Conservation (phyloP, 1,140 invertebrate species). For the Galleria mellonella region DNA sequence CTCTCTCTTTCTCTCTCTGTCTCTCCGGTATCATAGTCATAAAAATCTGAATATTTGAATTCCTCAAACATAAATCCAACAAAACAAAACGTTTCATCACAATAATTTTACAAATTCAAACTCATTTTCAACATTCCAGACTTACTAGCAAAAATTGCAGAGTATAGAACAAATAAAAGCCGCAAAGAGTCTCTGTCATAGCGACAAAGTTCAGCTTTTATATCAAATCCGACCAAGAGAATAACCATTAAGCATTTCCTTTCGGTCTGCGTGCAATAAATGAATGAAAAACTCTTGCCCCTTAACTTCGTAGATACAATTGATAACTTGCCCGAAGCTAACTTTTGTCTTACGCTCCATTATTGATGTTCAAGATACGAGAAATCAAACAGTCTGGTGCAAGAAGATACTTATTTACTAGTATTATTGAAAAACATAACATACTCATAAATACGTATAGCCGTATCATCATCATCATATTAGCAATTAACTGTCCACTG, state of each 20-base stretch:
- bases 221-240: conserved; percentile 26
- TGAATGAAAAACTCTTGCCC: conserved; percentile 58
- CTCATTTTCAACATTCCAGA: conserved; percentile 24
- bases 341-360: conserved; percentile 55
- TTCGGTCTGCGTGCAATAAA: conserved; percentile 52
- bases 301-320: conserved; percentile 52
- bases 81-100: background rate
- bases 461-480: too few species aligned
- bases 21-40: too few species aligned
- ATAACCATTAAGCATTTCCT: conserved; percentile 25
- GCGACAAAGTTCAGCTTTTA: conserved; percentile 45
- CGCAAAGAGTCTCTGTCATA: conserved; percentile 26
- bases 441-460: too few species aligned
- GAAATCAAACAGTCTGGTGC: conserved; percentile 25
- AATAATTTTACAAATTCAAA: conserved; percentile 16
- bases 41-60: too few species aligned
- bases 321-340: conserved; percentile 55
- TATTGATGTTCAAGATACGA: conserved; percentile 45
- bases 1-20: too few species aligned
- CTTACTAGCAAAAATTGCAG: conserved; percentile 32
- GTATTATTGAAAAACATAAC: too few species aligned
- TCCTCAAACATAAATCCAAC: too few species aligned
- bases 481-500: too few species aligned
- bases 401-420: too few species aligned
- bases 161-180: conserved; percentile 27